Conservation (phyloP, 37 sponge, comb jelly and placozoan genomes). For the Geodia barretti region DNA sequence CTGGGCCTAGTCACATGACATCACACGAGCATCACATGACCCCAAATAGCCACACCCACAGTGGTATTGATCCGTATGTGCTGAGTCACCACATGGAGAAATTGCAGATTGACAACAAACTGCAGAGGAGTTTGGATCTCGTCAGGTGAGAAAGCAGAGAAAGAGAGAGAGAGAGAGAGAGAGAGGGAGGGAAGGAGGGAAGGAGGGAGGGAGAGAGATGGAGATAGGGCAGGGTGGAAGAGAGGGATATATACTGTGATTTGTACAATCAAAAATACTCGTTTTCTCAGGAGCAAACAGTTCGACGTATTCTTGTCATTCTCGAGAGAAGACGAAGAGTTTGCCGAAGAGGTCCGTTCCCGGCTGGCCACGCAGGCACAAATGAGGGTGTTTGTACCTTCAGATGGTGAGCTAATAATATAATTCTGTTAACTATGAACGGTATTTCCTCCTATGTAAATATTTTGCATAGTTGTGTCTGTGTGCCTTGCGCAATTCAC, state of each 20-base stretch:
- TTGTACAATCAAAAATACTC: not conserved
- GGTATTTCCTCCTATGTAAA: too few relatives aligned
- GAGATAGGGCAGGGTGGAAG: not conserved
- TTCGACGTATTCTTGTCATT: slow-evolving; percentile 70
- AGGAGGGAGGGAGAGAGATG: not conserved
- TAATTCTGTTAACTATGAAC: too few relatives aligned
- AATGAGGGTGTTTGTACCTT: slow-evolving; percentile 41
- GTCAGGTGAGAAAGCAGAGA: not conserved
- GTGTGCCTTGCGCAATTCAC: too few relatives aligned
- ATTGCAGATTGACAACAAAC: not conserved
- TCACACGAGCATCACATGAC: not conserved
- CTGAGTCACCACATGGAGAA: not conserved
- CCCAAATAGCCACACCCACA: not conserved
- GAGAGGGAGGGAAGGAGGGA: not conserved
- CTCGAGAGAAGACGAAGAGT: slow-evolving; percentile 55
- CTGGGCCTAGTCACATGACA: too few relatives aligned
- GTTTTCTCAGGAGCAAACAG: not conserved
- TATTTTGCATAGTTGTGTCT: too few relatives aligned
- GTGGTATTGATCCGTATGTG: not conserved
- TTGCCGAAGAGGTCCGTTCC: slow-evolving; percentile 53
- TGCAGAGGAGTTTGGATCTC: slow-evolving; percentile 1
- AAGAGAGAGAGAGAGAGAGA: not conserved
- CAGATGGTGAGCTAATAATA: slow-evolving; percentile 37
- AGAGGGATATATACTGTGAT: too few relatives aligned
- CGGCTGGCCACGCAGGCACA: slow-evolving; percentile 6